Base-by-base conservation (phyloP, 2,888 invertebrate species). In the Candidula unifasciata region DNA sequence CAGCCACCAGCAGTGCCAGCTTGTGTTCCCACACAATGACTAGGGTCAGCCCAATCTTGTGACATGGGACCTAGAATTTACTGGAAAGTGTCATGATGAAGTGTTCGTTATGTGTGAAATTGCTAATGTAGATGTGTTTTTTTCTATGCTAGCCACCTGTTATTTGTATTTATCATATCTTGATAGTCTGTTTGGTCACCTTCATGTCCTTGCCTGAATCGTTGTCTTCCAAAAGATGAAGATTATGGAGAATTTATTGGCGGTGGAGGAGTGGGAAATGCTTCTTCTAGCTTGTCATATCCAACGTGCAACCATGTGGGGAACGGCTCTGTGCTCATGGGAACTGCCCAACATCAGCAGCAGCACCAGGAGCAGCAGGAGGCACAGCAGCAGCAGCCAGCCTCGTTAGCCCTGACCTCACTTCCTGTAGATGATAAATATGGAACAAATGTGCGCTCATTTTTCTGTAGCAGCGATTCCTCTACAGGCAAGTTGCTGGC, bases 401-500 rank as follows among this genome's bases (percentile, higher is more conserved):
- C 73, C 33, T 30, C 69, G 73, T 24, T 71, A 73, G 30, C 54
- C n/a, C 60, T 73, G 35, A 30, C 76, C 21, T 68, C 66, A 18
- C 69, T 90, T 54, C 86, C 89, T 0, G 84, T 88, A 37, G 91
- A 91, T 57, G 87, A 90, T 60, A 88, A 90, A 76, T 88, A 89
- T 80, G 80, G 82, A 68, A 91, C 90, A 44, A 92, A 91, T 76
- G 91, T 92, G 10, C 88, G 90, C 52, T 91, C 89, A 76, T 92
- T 92, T 88, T 92, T 92, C 88, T 91, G 91, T 73, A 91, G 91
- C 88, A 91, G 91, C 79, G 92, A 91, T 81, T 92, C 92, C 0
- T 92, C 92, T 73, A 89, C 89, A 85, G 90, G 91, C 91, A 86
- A 87, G 74, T 82, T 37, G 52, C 30, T 82, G 35, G 73, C 77